Percentiles rank a stretch among this genome's conserved stretches.
Evolutionary conservation across 37 sponge, comb jelly and placozoan genomes (phyloP).

Genomic region (Ephydatia muelleri): DNA sequence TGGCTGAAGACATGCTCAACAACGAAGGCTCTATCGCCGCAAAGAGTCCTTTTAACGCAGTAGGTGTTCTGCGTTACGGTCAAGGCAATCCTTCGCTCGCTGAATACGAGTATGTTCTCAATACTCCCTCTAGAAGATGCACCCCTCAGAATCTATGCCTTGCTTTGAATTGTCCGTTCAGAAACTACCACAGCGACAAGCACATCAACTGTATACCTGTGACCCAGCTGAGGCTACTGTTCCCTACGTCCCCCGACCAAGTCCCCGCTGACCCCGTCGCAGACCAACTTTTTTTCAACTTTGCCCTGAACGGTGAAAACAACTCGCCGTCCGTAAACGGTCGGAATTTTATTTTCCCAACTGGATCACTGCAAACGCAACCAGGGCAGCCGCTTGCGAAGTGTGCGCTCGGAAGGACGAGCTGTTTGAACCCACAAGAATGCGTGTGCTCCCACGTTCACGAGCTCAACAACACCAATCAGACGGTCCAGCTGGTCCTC

Average conservation of each 20-base stretch:
- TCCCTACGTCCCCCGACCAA: not conserved
- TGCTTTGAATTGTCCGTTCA: conserved; percentile 78
- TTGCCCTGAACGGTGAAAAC: conserved; percentile 68
- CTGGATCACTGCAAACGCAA: conserved; percentile 41
- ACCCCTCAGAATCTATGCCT: conserved; percentile 6
- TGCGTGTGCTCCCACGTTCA: too few species aligned
- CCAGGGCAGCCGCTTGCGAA: not conserved
- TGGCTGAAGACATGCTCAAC: not conserved
- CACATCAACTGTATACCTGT: conserved; percentile 56
- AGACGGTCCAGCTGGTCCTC: conserved; percentile 34
- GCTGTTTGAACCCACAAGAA: too few species aligned
- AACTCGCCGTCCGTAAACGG: conserved; percentile 70
- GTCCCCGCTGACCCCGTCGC: not conserved
- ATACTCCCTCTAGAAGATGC: conserved; percentile 11
- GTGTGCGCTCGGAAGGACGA: too few species aligned
- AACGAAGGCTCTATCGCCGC: not conserved
- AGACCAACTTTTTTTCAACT: conserved; percentile 59
- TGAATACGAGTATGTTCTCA: not conserved
- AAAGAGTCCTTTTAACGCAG: conserved; percentile 36
- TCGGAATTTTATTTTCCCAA: conserved; percentile 60
- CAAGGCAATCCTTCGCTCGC: not conserved
- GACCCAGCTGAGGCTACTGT: conserved; percentile 13
- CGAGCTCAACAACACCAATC: not conserved
- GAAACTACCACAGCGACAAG: conserved; percentile 21
- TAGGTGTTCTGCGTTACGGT: conserved; percentile 50